phyloP scores from a whole-genome alignment of 2,888 invertebrate species.

The Isoperla grammatica region DNA sequence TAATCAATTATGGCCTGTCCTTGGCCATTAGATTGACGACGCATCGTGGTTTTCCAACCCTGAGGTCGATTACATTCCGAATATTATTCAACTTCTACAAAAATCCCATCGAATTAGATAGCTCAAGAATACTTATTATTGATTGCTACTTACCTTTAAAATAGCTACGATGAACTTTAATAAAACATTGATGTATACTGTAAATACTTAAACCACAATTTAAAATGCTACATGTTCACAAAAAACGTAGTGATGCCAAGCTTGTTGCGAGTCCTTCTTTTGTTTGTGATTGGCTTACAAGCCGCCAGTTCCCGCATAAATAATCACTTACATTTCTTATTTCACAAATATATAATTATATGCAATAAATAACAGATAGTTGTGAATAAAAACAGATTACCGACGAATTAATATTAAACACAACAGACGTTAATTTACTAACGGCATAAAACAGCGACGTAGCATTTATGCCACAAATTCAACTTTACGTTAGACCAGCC shows the following conservation, averaged over 20 bases:
- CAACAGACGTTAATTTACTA: background rate
- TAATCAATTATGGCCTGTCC: background rate
- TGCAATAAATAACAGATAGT: background rate
- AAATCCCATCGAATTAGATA: background rate
- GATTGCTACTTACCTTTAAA: background rate
- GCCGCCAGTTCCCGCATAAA: slow-evolving; percentile 25
- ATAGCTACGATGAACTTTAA: slow-evolving; percentile 13
- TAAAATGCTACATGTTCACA: slow-evolving; percentile 27
- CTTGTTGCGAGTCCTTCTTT: slow-evolving; percentile 29
- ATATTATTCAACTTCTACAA: slow-evolving; percentile 14
- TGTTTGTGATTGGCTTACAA: slow-evolving; percentile 33
- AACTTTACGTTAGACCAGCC: slow-evolving; percentile 30
- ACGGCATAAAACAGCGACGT: slow-evolving; percentile 8
- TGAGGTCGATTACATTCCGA: slow-evolving; percentile 15
- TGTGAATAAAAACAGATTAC: background rate
- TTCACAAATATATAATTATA: background rate
- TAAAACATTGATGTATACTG: slow-evolving; percentile 6
- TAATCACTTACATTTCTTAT: slow-evolving; percentile 7
- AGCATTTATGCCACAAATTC: slow-evolving; percentile 23
- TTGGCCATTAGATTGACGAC: slow-evolving; percentile 17
- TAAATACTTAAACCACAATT: slow-evolving; percentile 7
- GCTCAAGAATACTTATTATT: background rate
- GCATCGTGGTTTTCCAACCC: slow-evolving; percentile 17
- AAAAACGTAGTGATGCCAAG: slow-evolving; percentile 24
- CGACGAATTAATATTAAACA: background rate